Conservation (phyloP, 2,888 invertebrate species). For the Ectemnius lituratus region DNA sequence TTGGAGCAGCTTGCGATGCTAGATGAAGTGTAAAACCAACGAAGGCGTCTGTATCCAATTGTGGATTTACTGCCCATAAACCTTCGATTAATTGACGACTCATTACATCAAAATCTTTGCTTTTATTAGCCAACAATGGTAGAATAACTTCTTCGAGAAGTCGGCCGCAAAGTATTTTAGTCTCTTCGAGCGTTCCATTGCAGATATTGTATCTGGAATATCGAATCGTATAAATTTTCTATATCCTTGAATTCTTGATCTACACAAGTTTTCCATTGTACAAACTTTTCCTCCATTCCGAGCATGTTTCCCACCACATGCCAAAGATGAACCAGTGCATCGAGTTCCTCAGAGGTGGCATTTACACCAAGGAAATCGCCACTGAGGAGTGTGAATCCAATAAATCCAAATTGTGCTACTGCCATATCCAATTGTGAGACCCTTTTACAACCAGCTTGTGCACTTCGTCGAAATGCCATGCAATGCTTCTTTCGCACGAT, state of each 20-base stretch:
- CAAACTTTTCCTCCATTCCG: constrained; percentile 88
- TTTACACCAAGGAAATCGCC: constrained; percentile 84
- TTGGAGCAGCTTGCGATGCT: constrained; percentile 71
- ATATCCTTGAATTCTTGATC: too few relatives aligned
- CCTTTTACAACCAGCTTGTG: constrained; percentile 78
- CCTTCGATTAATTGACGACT: constrained; percentile 83
- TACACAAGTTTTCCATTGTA: neutral
- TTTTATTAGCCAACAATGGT: constrained; percentile 82
- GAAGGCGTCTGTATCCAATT: constrained; percentile 81
- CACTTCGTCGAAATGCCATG: constrained; percentile 80
- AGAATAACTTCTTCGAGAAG: constrained; percentile 81
- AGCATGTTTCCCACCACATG: constrained; percentile 88
- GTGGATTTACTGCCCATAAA: constrained; percentile 84
- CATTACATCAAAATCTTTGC: constrained; percentile 84
- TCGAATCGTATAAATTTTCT: neutral
- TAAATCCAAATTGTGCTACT: constrained; percentile 92
- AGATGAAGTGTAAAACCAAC: constrained; percentile 81
- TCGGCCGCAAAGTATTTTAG: constrained; percentile 80
- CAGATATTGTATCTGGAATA: constrained; percentile 84
- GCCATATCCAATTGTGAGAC: constrained; percentile 92
- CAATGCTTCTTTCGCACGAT: constrained; percentile 85
- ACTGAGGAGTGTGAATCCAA: constrained; percentile 85
- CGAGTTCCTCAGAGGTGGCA: constrained; percentile 82
- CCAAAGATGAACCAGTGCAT: constrained; percentile 91
- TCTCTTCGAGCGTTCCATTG: constrained; percentile 82